These are phyloP conservation scores for Thalassoma bifasciatum DNA, from an alignment of 2,113 vertebrate species.

Conservation along the genomic window DNA sequence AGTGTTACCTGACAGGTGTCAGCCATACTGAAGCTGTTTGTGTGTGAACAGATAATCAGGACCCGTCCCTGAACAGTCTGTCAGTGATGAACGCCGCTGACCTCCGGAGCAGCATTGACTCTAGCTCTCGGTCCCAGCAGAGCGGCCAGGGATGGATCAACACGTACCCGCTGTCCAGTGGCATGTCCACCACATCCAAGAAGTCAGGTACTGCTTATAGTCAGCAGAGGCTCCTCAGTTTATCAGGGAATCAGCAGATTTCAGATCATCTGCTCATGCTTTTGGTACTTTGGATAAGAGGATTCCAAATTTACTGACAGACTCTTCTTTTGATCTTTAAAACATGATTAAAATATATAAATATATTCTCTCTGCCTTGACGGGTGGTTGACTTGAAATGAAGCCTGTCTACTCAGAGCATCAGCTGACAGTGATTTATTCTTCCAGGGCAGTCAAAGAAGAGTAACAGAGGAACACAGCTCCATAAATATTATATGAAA, in stretches of 20 bases:
- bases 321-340: too few species aligned
- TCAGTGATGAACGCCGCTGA: constrained; percentile 86
- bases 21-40: constrained; percentile 20
- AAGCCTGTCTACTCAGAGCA: too few species aligned
- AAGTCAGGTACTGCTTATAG: constrained; percentile 88
- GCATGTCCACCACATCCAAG: constrained; percentile 98
- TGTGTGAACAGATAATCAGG: constrained; percentile 90
- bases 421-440: neutral
- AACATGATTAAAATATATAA: too few species aligned
- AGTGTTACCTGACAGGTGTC: neutral
- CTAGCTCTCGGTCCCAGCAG: constrained; percentile 92
- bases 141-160: constrained; percentile 98
- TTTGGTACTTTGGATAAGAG: too few species aligned
- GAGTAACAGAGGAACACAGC: constrained; percentile 94
- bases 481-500: constrained; percentile 99
- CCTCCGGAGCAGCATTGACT: constrained; percentile 91
- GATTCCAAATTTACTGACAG: too few species aligned
- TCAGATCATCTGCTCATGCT: too few species aligned
- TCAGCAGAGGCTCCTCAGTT: neutral
- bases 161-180: constrained; percentile 96
- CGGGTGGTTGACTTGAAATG: too few species aligned
- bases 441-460: constrained; percentile 94
- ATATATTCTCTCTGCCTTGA: too few species aligned
- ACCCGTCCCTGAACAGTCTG: constrained; percentile 86
- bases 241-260: too few species aligned